Evolutionary conservation across 1,140 invertebrate species (phyloP), one percentile per base, ranked within the genome.

Genomic region (Paracyclopina nana): DNA sequence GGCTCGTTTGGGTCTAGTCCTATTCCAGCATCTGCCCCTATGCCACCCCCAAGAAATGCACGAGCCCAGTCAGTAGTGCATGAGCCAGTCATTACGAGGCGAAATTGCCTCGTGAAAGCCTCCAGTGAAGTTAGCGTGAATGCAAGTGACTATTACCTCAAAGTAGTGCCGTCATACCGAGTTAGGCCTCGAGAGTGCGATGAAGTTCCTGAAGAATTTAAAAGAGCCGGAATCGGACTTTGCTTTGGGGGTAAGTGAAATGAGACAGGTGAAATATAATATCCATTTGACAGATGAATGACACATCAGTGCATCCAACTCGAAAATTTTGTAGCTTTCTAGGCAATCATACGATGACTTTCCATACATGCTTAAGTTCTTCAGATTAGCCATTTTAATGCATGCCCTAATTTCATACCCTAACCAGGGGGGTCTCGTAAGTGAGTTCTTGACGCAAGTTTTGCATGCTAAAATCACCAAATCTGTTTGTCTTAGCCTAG

Each of bases 191-290:
- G 30, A 22, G 30, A 41, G 12, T 50, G 48, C 22, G 48, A 50
- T 31, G 48, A 50, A 38, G 18, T 27, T 3, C 24, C 28, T 2
- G 48, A 50, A 38, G 48, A 50, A 25, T 50, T 50, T 38, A 16
- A 18, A 40, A n/a, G 48, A 3, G 48, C 30, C 16, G 48, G 48
- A 12, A 50, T 50, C 9, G 48, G 48, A 11, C 12, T 40, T n/a
- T 50, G 48, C 25, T 38, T 50, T 38, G 18, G 16, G 38, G 48
- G 48, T 50, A 50, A 11, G 9, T 6, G 14, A 22, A 42, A 44
- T 44, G 34, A 16, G 3, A 38, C 34, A 38, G n/a, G 3, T 16
- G 20, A 38, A 38, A 16, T n/a, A 4, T 38, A 38, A 38, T 38
- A n/a, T 8, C 4, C 9, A 38, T 38, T 38, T 38, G 9, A 5